These are phyloP conservation scores for Lasioglossum vierecki DNA, from an alignment of 2,888 invertebrate genomes.

Conservation along the genomic window DNA sequence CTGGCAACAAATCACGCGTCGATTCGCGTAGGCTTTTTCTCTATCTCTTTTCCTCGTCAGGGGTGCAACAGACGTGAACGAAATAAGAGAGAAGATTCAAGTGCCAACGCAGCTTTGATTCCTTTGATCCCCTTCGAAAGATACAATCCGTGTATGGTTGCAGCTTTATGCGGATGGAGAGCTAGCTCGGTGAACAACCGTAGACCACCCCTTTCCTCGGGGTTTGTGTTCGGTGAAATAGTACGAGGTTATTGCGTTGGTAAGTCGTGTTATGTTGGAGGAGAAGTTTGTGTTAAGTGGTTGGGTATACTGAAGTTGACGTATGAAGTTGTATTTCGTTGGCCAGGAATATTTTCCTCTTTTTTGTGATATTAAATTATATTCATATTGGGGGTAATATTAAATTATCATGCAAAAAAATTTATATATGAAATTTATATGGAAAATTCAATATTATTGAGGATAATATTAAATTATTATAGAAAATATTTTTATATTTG, in stretches of 20 bases:
- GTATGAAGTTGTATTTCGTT: neutral
- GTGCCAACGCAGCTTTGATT: neutral
- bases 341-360: neutral
- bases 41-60: neutral
- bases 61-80: neutral
- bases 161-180: neutral
- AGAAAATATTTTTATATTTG: too few relatives aligned
- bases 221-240: neutral
- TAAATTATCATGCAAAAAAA: too few relatives aligned
- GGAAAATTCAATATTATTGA: too few relatives aligned
- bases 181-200: neutral
- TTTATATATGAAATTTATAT: too few relatives aligned
- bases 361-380: too few relatives aligned
- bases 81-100: neutral
- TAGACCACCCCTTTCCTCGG: neutral
- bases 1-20: slow-evolving; percentile 49
- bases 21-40: neutral
- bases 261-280: neutral
- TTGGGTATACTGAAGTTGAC: neutral
- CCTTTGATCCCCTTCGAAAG: neutral
- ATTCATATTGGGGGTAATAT: too few relatives aligned
- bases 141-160: neutral
- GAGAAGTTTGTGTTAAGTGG: neutral
- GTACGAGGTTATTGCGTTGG: neutral
- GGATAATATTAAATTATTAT: too few relatives aligned